A percentile compares a stretch with the other conserved stretches of the same genome.
Evolutionary conservation across 2,113 vertebrate genomes (phyloP).

Genomic region (Phalacrocorax aristotelis): DNA sequence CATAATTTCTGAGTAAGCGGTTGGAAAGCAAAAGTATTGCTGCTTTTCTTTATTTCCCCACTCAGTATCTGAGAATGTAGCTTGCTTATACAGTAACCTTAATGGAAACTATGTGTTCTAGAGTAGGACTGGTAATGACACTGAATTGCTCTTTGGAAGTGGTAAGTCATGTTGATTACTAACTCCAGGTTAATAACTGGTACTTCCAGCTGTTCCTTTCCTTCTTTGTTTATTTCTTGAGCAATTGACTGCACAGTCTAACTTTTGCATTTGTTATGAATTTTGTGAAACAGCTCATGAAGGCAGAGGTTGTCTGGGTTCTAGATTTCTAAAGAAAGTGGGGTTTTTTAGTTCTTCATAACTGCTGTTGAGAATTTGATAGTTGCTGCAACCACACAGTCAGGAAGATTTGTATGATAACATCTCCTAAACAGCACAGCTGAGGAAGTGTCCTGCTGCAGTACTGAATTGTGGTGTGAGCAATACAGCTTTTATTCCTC

Average conservation of each 20-base stretch:
- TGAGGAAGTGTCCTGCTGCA: background rate
- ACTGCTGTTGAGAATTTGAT: background rate
- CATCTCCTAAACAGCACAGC: background rate
- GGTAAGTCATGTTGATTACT: background rate
- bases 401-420: background rate
- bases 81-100: background rate
- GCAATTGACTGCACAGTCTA: background rate
- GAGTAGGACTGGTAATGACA: background rate
- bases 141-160: background rate
- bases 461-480: background rate
- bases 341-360: fast-evolving
- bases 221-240: background rate
- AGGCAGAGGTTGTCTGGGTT: background rate
- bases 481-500: background rate
- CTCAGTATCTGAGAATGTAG: background rate
- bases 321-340: background rate
- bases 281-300: background rate
- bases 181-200: background rate
- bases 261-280: background rate
- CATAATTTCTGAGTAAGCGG: background rate
- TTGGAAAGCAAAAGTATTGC: background rate
- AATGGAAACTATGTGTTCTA: background rate
- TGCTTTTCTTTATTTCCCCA: background rate
- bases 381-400: background rate
- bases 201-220: background rate